Percentiles rank a stretch among this genome's conserved stretches.
These are phyloP conservation scores for Eledone cirrhosa DNA, from an alignment of 2,888 invertebrate genomes.

Conservation along the genomic window DNA sequence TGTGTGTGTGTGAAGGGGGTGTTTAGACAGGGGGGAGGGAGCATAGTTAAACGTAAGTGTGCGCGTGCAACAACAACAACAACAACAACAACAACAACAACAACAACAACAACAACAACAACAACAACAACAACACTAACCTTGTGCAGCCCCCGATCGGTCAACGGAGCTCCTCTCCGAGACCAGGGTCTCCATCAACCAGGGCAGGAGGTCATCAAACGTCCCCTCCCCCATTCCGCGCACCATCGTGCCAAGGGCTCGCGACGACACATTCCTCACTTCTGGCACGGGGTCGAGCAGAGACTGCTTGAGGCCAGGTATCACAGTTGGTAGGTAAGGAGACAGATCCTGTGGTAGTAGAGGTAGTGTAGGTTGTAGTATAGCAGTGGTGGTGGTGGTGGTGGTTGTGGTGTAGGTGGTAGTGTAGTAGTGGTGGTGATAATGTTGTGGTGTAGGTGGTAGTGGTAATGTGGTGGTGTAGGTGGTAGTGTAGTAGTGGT, in stretches of 20 bases:
- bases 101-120: not conserved
- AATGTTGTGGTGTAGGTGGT: no score
- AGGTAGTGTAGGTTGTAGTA: no score
- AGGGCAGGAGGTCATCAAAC: conserved; percentile 94
- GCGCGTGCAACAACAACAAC: not conserved
- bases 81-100: not conserved
- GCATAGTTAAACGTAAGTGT: not conserved
- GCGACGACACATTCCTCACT: conserved; percentile 93
- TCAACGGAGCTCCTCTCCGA: conserved; percentile 94
- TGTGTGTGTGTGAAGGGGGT: no score
- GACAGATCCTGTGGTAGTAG: conserved; percentile 77
- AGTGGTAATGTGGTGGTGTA: no score
- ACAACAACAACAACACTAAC: conserved; percentile 39
- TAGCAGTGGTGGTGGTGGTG: no score
- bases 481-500: no score
- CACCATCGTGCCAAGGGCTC: conserved; percentile 97
- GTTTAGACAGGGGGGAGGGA: not conserved
- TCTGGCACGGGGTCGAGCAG: conserved; percentile 98
- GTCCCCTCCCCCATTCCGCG: conserved; percentile 95
- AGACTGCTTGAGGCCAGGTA: conserved; percentile 94
- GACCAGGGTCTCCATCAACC: conserved; percentile 97
- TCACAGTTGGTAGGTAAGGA: conserved; percentile 94
- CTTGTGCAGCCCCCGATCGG: conserved; percentile 66
- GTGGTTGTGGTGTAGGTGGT: no score
- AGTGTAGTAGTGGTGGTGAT: no score